Percentiles rank a stretch among this genome's conserved stretches.
phyloP scores from a whole-genome alignment of 2,797 vertebrate species.

The Sebastes cheni region DNA sequence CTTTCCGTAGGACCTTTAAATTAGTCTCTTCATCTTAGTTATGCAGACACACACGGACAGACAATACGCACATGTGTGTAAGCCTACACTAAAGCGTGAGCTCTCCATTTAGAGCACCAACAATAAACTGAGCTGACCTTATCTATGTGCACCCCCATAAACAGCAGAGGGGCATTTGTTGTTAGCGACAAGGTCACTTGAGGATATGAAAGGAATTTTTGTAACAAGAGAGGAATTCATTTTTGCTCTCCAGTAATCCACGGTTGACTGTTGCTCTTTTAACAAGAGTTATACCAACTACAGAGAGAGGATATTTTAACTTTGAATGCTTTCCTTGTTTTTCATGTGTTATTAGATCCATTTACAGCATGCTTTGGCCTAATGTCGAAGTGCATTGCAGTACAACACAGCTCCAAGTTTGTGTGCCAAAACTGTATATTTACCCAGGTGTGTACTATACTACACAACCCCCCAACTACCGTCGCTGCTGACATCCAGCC shows the following conservation, averaged over 20 bases:
- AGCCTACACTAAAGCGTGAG: conserved; percentile 7
- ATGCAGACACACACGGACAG: not conserved
- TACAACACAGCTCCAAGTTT: not conserved
- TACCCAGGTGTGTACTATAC: conserved; percentile 40
- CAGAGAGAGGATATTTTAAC: not conserved
- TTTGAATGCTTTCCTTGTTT: not conserved
- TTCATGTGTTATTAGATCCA: not conserved
- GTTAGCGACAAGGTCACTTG: conserved; percentile 23
- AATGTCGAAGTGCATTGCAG: not conserved
- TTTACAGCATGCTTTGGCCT: not conserved
- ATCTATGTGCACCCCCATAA: conserved; percentile 21
- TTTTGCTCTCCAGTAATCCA: conserved; percentile 15
- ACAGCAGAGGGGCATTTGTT: conserved; percentile 28
- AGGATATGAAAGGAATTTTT: conserved; percentile 38
- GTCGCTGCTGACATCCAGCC: conserved; percentile 36
- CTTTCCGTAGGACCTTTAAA: not conserved
- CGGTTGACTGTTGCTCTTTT: not conserved
- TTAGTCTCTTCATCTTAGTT: not conserved
- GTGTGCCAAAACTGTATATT: conserved; percentile 22
- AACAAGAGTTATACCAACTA: conserved; percentile 8
- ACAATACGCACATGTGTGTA: not conserved
- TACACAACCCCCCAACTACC: conserved; percentile 21
- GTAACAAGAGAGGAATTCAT: conserved; percentile 35
- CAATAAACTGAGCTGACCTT: conserved; percentile 43
- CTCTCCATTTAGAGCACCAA: conserved; percentile 24